These are phyloP conservation scores for Bovichtus variegatus DNA, from an alignment of 2,797 vertebrate species.

Conservation along the genomic window DNA sequence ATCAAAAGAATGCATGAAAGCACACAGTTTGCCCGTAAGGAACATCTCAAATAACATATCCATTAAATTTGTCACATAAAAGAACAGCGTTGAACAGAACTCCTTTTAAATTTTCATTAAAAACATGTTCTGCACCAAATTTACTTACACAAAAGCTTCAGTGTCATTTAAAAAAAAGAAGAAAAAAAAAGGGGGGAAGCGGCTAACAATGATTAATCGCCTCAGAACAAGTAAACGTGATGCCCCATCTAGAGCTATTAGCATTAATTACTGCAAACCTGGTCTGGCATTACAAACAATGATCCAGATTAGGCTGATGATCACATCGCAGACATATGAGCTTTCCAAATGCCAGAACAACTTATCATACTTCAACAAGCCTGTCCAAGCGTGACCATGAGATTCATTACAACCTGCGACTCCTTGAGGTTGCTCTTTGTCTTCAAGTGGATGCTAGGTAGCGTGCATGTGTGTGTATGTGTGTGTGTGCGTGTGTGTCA, in stretches of 20 bases:
- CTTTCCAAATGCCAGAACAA: slow-evolving; percentile 79
- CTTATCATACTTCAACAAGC: slow-evolving; percentile 78
- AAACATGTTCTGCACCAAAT: neutral
- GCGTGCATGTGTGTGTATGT: slow-evolving; percentile 6
- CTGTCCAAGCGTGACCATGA: slow-evolving; percentile 56
- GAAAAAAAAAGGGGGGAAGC: slow-evolving; percentile 48
- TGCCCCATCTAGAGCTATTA: slow-evolving; percentile 76
- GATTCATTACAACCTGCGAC: slow-evolving; percentile 68
- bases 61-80: slow-evolving; percentile 47
- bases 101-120: slow-evolving; percentile 20
- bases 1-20: slow-evolving; percentile 70
- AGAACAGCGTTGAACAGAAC: slow-evolving; percentile 13
- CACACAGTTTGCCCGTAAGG: slow-evolving; percentile 41
- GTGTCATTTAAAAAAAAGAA: slow-evolving; percentile 44
- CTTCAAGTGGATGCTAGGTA: slow-evolving; percentile 26
- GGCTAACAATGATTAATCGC: slow-evolving; percentile 77
- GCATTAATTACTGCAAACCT: slow-evolving; percentile 77
- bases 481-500: slow-evolving; percentile 2
- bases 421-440: slow-evolving; percentile 48
- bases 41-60: slow-evolving; percentile 43
- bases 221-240: slow-evolving; percentile 69
- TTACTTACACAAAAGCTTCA: slow-evolving; percentile 10
- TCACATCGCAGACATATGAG: slow-evolving; percentile 76
- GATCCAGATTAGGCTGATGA: slow-evolving; percentile 82
- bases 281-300: slow-evolving; percentile 77